Base-by-base conservation (phyloP, 2,797 vertebrate species). In the Aplochiton taeniatus region DNA sequence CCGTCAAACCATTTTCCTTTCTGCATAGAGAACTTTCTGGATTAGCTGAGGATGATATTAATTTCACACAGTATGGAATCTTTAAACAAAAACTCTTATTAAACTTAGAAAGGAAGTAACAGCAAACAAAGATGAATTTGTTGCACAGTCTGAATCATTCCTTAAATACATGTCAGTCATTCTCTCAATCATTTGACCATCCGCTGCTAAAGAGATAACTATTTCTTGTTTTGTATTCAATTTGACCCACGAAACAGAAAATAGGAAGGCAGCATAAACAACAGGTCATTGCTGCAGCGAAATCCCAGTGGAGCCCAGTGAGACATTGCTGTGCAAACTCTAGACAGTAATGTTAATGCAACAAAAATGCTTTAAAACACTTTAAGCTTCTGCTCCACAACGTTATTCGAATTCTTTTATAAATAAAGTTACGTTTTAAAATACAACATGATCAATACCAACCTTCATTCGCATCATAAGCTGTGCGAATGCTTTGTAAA, bases 31-130 rank as follows among this genome's bases (percentile, higher is more conserved):
- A 2, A 86, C 80, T 70, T 83, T 72, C 73, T 68, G 81, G 87
- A 90, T 90, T 88, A 90, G 75, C 78, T 75, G 81, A 78, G 85
- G 85, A 82, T 84, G 86, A 85, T 83, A 88, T 89, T 87, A 85
- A 88, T 89, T 88, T 74, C 75, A 69, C 84, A 86, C 84, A 86
- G 81, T 83, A 84, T 83, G 81, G 85, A 84, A 85, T 85, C 83
- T 85, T 87, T 84, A 83, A 85, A 87, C 83, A 87, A 84, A 82
- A 83, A 84, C 75, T 81, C 79, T 79, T 83, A 81, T 65, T 78
- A 62, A 77, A 82, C 83, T 79, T 72, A 73, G 85, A 87, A 80
- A 76, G 66, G 73, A 77, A 87, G 70, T 83, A 84, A 83, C 79
- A 85, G 81, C 67, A 77, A 48, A 85, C 77, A 77, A 83, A 87